Evolutionary conservation across 2,888 invertebrate genomes (phyloP), one percentile per base, ranked within the genome.

Genomic region (Litoditis marina): DNA sequence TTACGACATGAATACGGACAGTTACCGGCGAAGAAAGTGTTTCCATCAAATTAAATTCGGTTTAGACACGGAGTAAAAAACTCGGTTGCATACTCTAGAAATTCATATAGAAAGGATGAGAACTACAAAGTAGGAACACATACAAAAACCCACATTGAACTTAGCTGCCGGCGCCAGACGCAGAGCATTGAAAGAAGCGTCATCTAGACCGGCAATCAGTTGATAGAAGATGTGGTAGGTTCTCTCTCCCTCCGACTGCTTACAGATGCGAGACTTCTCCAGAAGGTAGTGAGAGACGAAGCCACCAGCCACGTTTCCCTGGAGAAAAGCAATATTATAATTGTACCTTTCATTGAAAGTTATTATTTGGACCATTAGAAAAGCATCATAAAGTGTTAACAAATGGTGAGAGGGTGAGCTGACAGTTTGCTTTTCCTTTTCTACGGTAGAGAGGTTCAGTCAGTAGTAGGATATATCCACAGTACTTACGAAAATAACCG

Each of bases 201-300:
- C 89, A 0, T 94, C 91, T 0, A 94, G 92, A 0, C 95, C 96
- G 1, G 94, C 93, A 84, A 94, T 92, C 69, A 98, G 86, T 57
- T 94, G 88, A 82, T 95, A 98, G 86, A 98, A 98, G 57, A 96
- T 93, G 83, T 96, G 96, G 83, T 96, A 98, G 85, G 95, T 94
- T 69, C 96, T 87, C 85, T 98, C 96, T 70, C 92, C 92, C 0
- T 89, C 87, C 68, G 91, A 89, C 83, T 95, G 93, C 1, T 90
- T 89, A 84, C 93, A 94, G 34, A 87, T 85, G 13, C 87, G 80
- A 5, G 94, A 94, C 86, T 95, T 95, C 85, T 96, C 96, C 74
- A 96, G 87, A 60, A 98, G 86, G 85, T 98, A 96, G 85, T 96
- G 96, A 0, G 94, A 95, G 75, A 96, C 94, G 83, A 91, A 91